Evolutionary conservation across 2,797 vertebrate species (phyloP), one percentile per base, ranked within the genome.

Genomic region (Synaphobranchus kaupii): DNA sequence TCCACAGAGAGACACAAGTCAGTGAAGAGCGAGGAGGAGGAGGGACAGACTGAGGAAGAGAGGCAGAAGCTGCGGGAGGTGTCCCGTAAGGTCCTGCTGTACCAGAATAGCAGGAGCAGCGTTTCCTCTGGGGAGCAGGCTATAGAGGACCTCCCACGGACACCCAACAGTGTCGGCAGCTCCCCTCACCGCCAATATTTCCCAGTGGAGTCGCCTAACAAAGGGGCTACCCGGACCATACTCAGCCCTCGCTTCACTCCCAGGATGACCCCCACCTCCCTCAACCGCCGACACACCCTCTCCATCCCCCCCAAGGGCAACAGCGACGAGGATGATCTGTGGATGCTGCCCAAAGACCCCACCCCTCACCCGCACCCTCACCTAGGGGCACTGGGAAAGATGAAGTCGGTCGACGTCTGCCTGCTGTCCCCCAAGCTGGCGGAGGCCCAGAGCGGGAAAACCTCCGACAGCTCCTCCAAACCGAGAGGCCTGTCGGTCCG

Each of bases 21-120:
- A 17, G 71, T 56, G 56, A 84, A 47, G 68, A 92, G 90, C 44
- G 88, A 80, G 0, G 92, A 92, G 2, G 92, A 94, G 4, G 91
- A 93, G 25, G 94, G 93, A 82, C 94, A 95, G 85, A 92, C 88
- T 1, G 90, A 94, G 84, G 94, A 94, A 84, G 96, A 96, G 84
- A 96, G 93, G n/a, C 92, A 94, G 87, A 96, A 90, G 88, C 80
- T 97, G 88, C 94, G 96, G 7, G 96, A 96, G 84, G 94, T 94
- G 39, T 95, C 96, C 1, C 95, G 89, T 89, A 96, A 92, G 13
- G 94, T 96, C 86, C 88, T 96, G 17, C 89, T 7, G 7, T 96
- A 92, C 87, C 96, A 96, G 90, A 95, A 88, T 34, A 96, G 92
- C 80, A 93, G 90, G 7, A 85, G 94, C 17, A 96, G 96, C 31